Evolutionary conservation across 2,888 invertebrate species (phyloP).

Genomic region (Dasysyrphus tricinctus): DNA sequence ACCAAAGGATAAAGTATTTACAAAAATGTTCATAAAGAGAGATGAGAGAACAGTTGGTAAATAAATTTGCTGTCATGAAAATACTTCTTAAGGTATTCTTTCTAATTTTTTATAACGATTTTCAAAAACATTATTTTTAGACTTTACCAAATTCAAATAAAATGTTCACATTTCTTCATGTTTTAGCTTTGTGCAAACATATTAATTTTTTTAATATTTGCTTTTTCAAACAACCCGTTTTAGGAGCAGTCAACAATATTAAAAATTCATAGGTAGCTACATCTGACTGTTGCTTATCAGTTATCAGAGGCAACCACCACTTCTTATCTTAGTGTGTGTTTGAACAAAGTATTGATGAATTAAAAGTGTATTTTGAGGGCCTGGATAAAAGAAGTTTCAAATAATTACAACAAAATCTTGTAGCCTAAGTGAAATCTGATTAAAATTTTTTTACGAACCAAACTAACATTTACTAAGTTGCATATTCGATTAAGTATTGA

Average conservation of each 20-base stretch:
- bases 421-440: neutral
- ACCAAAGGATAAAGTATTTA: neutral
- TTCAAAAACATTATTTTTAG: neutral
- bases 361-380: neutral
- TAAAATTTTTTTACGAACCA: no score
- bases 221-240: neutral
- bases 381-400: neutral
- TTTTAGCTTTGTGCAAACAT: no score
- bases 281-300: no score
- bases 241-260: neutral
- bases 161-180: neutral
- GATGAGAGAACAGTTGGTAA: slow-evolving; percentile 17
- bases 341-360: no score
- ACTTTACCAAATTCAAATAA: neutral
- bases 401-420: neutral
- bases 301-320: no score
- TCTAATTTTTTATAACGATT: neutral
- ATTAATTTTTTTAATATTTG: no score
- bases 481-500: neutral
- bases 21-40: slow-evolving; percentile 19
- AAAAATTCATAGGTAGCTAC: no score
- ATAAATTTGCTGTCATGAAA: neutral
- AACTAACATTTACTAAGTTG: neutral
- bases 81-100: no score
- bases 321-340: no score